A percentile compares a stretch with the other conserved stretches of the same genome.
Evolutionary conservation across 53 echinoderm and acorn worm genomes (phyloP).

Genomic region (Pentamera pediparva): DNA sequence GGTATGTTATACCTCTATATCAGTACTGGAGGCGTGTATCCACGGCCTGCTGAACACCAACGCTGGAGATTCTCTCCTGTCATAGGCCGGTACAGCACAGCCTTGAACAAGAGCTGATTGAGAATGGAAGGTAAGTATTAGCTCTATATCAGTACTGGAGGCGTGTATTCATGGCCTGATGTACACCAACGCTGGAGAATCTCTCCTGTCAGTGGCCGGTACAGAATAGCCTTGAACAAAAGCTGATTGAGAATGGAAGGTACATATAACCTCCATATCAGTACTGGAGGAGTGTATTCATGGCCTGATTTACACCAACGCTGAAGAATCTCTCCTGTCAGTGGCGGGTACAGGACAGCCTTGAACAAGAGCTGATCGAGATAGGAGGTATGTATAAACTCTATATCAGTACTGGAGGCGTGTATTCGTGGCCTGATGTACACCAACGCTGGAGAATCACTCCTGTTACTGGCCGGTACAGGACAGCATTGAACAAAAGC

Average conservation of each 20-base stretch:
- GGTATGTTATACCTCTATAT: slow-evolving; percentile 33
- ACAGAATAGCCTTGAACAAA: slow-evolving; percentile 86
- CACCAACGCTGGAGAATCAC: slow-evolving; percentile 69
- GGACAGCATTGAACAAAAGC: slow-evolving; percentile 71
- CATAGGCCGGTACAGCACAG: slow-evolving; percentile 78
- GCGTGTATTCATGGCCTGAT: slow-evolving; percentile 76
- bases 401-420: slow-evolving; percentile 64
- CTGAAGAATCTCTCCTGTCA: slow-evolving; percentile 73
- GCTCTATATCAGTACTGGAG: slow-evolving; percentile 59
- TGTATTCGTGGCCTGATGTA: slow-evolving; percentile 70
- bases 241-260: slow-evolving; percentile 78
- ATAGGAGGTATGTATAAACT: slow-evolving; percentile 67
- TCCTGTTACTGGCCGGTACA: slow-evolving; percentile 70
- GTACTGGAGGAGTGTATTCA: slow-evolving; percentile 69
- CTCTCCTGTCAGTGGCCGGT: slow-evolving; percentile 68
- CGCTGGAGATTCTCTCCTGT: slow-evolving; percentile 76
- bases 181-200: slow-evolving; percentile 65
- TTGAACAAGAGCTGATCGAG: slow-evolving; percentile 74
- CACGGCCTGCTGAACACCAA: slow-evolving; percentile 64
- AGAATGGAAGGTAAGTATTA: slow-evolving; percentile 75
- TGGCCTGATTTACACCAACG: slow-evolving; percentile 62
- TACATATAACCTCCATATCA: slow-evolving; percentile 50
- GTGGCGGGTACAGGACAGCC: slow-evolving; percentile 80
- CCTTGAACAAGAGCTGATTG: slow-evolving; percentile 68
- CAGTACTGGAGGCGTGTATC: slow-evolving; percentile 67